Base-by-base conservation (phyloP, 2,888 invertebrate genomes). In the Caenorhabditis virilis region DNA sequence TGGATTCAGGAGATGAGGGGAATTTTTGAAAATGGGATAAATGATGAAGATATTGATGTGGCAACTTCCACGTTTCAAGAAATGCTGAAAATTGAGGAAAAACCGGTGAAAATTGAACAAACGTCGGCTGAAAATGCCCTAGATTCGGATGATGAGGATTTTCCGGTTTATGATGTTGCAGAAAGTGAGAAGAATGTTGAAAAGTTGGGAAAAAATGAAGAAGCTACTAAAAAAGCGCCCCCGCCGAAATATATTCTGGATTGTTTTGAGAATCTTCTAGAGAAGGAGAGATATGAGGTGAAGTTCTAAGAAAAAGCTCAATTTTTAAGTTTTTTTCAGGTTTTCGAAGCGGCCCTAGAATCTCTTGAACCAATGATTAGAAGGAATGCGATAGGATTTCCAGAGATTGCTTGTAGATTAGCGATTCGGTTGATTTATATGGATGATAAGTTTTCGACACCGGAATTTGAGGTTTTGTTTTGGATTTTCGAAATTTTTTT, bases 61-160 rank as follows among this genome's bases (percentile, higher is more conserved):
- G 38, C 9, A 20, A 15, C 36, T 25, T 15, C n/a, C n/a, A n/a
- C n/a, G n/a, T n/a, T n/a, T n/a, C 15, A 35, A 18, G 20, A 25
- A 9, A 35, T 30, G 6, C 6, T 23, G n/a, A 43, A 22, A 20
- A 13, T 47, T 9, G 36, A 36, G 13, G 52, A 7, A 15, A 30
- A n/a, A 23, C 38, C 36, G 16, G 30, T 11, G 16, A 30, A 38
- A 18, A 15, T 22, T 1, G 35, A 33, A n/a, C 6, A 33, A 16
- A 18, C 25, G 2, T 15, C 22, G 11, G 35, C 26, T 36, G 33
- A 36, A 6, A 1, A 7, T n/a, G n/a, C 9, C 3, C n/a, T 62
- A 26, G 63, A 63, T 54, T 65, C 58, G 7, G 65, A 64, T 26
- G 65, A 57, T 23, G 65, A 65, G 22, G 65, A 65, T 22, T 65